Conservation (phyloP, 2,113 vertebrate genomes). For the Ailurus styani region DNA sequence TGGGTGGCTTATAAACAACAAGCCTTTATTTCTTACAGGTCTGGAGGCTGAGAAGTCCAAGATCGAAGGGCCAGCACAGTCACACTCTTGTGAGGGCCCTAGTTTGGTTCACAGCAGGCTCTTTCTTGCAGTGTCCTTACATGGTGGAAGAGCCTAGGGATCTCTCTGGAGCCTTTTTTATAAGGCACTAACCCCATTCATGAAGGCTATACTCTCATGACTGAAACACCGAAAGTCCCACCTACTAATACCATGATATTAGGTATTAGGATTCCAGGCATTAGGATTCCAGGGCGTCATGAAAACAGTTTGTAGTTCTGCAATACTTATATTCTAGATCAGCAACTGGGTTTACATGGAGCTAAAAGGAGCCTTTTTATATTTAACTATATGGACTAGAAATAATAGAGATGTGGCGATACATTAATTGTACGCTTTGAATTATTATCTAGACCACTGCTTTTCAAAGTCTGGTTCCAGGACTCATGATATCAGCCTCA, state of each 20-base stretch:
- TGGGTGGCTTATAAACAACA: neutral
- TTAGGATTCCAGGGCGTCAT: neutral
- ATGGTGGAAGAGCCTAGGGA: neutral
- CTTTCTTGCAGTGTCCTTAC: neutral
- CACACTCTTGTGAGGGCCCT: neutral
- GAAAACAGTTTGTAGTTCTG: neutral
- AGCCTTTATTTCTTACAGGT: neutral
- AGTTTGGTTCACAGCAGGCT: neutral
- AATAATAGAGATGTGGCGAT: neutral
- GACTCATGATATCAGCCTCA: neutral
- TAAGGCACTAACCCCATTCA: neutral
- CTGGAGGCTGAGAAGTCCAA: neutral
- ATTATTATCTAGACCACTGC: neutral
- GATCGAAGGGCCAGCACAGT: neutral
- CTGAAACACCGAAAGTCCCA: neutral
- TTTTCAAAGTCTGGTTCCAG: neutral
- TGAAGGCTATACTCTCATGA: neutral
- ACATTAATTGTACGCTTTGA: neutral
- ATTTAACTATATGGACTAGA: neutral
- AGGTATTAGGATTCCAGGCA: neutral
- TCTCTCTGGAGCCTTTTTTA: neutral
- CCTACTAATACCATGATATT: neutral
- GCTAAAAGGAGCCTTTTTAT: neutral
- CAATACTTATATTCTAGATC: neutral
- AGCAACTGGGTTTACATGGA: neutral